These are phyloP conservation scores for Aulostomus chinensis DNA, from an alignment of 2,797 vertebrate species.

Conservation along the genomic window DNA sequence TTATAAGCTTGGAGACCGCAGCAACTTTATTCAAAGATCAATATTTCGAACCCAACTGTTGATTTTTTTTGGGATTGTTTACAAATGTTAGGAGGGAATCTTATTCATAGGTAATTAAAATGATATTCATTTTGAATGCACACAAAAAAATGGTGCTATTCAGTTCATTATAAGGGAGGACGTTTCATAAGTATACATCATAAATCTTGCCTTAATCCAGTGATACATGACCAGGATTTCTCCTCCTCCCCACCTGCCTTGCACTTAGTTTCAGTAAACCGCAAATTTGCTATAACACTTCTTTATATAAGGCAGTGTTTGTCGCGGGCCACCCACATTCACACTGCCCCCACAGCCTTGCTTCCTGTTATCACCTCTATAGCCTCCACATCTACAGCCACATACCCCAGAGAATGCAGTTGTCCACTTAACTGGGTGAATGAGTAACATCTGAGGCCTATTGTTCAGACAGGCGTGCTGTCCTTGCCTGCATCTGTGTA, in stretches of 20 bases:
- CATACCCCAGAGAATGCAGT: slow-evolving; percentile 45
- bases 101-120: too few relatives aligned
- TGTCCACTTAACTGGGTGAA: slow-evolving; percentile 41
- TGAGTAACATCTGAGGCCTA: slow-evolving; percentile 20
- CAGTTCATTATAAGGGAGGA: too few relatives aligned
- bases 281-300: slow-evolving; percentile 60
- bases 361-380: slow-evolving; percentile 66
- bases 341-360: slow-evolving; percentile 62
- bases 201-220: too few relatives aligned
- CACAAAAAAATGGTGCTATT: too few relatives aligned
- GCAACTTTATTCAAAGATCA: too few relatives aligned
- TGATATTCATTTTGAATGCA: too few relatives aligned
- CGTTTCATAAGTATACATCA: too few relatives aligned
- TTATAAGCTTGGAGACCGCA: too few relatives aligned
- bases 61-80: too few relatives aligned
- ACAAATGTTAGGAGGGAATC: too few relatives aligned
- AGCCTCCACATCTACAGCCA: slow-evolving; percentile 46
- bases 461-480: slow-evolving; percentile 25
- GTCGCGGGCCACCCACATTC: slow-evolving; percentile 61
- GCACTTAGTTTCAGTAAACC: slow-evolving; percentile 47
- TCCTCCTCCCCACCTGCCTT: slow-evolving; percentile 37
- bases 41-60: too few relatives aligned
- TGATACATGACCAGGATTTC: slow-evolving; percentile 20
- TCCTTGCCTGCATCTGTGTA: slow-evolving; percentile 22
- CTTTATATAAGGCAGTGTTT: slow-evolving; percentile 60